These are phyloP conservation scores for Lepidurus couesii DNA, from an alignment of 1,140 invertebrate species.

Conservation along the genomic window DNA sequence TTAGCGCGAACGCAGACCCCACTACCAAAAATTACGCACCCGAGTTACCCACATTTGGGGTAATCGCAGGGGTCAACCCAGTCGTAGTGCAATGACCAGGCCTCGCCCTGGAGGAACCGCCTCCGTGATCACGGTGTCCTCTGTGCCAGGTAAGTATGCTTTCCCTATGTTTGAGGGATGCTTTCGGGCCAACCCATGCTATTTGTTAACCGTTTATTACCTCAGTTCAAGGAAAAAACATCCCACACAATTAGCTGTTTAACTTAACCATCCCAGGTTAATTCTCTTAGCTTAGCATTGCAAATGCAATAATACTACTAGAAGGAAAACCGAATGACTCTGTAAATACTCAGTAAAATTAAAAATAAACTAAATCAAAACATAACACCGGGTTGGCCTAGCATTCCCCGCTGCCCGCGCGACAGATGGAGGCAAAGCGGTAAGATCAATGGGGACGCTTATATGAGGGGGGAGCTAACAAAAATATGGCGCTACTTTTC, in stretches of 20 bases:
- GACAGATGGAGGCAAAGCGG: too few relatives aligned
- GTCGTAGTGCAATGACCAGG: constrained; percentile 63
- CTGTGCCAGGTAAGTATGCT: constrained; percentile 57
- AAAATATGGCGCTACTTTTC: constrained; percentile 13
- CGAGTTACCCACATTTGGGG: constrained; percentile 63
- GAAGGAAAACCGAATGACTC: background rate
- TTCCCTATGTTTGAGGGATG: background rate
- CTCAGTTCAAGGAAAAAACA: background rate
- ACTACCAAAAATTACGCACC: constrained; percentile 63
- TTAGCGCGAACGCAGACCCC: constrained; percentile 57
- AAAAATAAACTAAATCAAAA: too few relatives aligned
- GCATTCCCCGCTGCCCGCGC: too few relatives aligned
- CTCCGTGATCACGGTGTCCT: constrained; percentile 58
- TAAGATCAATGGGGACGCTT: too few relatives aligned
- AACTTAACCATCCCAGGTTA: background rate
- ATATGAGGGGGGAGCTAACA: constrained; percentile 1
- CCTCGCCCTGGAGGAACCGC: constrained; percentile 59
- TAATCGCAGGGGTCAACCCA: constrained; percentile 65
- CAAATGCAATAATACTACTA: background rate
- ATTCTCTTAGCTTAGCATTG: too few relatives aligned
- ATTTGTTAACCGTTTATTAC: background rate
- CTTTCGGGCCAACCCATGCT: background rate
- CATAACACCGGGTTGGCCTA: too few relatives aligned
- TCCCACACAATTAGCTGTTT: background rate
- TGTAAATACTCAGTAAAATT: too few relatives aligned